Percentiles rank a stretch among this genome's conserved stretches.
Conservation (phyloP, 2,113 vertebrate genomes). For the Hassar affinis region DNA sequence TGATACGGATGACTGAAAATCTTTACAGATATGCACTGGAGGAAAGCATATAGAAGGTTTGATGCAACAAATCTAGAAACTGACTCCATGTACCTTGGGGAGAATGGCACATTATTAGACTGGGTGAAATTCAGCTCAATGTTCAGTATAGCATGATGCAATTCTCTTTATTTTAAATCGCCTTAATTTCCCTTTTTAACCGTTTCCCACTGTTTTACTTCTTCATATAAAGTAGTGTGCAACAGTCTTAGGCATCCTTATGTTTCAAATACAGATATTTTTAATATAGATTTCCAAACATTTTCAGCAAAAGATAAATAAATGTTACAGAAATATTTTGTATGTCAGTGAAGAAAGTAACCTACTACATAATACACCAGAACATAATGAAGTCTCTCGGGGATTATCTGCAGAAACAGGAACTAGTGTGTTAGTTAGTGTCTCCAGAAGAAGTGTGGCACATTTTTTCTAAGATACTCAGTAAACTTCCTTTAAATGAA, state of each 20-base stretch:
- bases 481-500: neutral
- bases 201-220: neutral
- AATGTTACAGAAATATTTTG: neutral
- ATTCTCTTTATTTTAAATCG: neutral
- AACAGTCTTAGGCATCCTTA: neutral
- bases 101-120: neutral
- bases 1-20: neutral
- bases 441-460: neutral
- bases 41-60: neutral
- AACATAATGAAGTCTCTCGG: neutral
- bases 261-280: neutral
- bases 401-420: neutral
- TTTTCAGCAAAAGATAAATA: neutral
- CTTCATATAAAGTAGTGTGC: neutral
- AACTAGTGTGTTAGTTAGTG: neutral
- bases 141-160: neutral
- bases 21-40: neutral
- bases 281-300: neutral
- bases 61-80: neutral
- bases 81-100: neutral
- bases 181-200: neutral
- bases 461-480: neutral
- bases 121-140: neutral
- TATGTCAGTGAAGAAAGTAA: neutral
- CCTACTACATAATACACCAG: neutral